These are phyloP conservation scores for Lithobates sylvaticus DNA, from an alignment of 2,797 vertebrate genomes.

Conservation along the genomic window DNA sequence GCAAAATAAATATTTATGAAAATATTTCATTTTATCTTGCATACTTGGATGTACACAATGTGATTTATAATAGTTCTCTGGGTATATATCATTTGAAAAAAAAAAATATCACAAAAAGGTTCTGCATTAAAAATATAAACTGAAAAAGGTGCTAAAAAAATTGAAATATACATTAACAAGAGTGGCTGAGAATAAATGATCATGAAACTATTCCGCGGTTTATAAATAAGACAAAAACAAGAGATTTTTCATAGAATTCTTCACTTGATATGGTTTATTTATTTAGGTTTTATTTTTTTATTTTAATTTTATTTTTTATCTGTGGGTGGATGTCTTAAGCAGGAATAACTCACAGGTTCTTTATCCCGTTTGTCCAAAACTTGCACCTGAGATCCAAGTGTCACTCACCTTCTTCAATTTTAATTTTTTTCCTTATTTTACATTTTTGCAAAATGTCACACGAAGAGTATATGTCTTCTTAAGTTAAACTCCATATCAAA, in stretches of 20 bases:
- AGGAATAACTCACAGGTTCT: too few relatives aligned
- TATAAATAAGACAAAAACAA: background rate
- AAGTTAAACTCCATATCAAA: too few relatives aligned
- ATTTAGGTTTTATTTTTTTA: background rate
- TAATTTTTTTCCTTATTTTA: background rate
- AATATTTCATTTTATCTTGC: background rate
- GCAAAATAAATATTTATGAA: slow-evolving; percentile 5
- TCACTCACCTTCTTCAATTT: background rate
- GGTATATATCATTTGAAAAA: background rate
- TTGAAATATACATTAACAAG: background rate
- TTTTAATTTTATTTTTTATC: background rate
- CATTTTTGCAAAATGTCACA: too few relatives aligned
- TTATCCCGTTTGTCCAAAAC: too few relatives aligned
- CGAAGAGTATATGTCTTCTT: too few relatives aligned
- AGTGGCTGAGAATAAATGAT: background rate
- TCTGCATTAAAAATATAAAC: too few relatives aligned
- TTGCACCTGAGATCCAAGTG: background rate
- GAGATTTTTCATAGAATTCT: background rate
- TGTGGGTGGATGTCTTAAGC: background rate
- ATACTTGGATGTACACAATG: background rate
- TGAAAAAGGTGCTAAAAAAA: background rate
- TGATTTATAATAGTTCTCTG: background rate
- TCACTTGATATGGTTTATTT: too few relatives aligned
- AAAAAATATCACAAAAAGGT: too few relatives aligned
- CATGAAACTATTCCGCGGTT: background rate